Percentiles rank a stretch among this genome's conserved stretches.
phyloP scores from a whole-genome alignment of 2,888 invertebrate species.

The Catonia carolina region DNA sequence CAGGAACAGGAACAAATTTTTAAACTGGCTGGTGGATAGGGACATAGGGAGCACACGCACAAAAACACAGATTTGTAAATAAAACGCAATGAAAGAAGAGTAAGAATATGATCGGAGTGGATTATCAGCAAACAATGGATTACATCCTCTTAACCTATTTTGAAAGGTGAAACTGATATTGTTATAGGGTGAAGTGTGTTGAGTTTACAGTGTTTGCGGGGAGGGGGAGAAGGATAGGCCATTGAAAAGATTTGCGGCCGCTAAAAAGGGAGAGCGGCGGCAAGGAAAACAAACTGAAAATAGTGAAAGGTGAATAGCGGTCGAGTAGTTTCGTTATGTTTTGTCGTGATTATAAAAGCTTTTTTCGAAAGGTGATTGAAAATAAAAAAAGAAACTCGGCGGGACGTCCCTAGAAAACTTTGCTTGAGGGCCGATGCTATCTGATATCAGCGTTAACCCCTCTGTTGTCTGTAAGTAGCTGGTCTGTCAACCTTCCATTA shows the following conservation, averaged over 20 bases:
- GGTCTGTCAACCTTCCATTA: too few species aligned
- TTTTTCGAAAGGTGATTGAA: too few species aligned
- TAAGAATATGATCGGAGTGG: background rate
- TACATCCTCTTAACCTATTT: background rate
- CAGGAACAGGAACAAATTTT: too few species aligned
- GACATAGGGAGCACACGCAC: background rate
- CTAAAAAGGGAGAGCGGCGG: background rate
- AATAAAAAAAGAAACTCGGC: too few species aligned
- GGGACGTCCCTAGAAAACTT: too few species aligned
- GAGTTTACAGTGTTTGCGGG: background rate
- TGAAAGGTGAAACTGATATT: conserved; percentile 14
- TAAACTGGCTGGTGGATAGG: background rate
- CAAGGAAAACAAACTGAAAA: conserved; percentile 3
- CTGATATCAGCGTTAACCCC: too few species aligned
- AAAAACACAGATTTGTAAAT: background rate
- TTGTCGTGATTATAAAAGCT: too few species aligned
- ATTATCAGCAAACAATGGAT: conserved; percentile 5
- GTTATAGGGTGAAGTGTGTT: conserved; percentile 4
- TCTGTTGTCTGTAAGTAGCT: too few species aligned
- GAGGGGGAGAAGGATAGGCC: background rate
- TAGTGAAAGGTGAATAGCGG: too few species aligned
- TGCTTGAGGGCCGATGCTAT: too few species aligned
- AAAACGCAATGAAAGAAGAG: background rate
- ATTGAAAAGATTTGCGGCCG: background rate
- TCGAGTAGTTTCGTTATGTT: too few species aligned